phyloP scores from a whole-genome alignment of 1,140 invertebrate species.

The Colletes gigas region DNA sequence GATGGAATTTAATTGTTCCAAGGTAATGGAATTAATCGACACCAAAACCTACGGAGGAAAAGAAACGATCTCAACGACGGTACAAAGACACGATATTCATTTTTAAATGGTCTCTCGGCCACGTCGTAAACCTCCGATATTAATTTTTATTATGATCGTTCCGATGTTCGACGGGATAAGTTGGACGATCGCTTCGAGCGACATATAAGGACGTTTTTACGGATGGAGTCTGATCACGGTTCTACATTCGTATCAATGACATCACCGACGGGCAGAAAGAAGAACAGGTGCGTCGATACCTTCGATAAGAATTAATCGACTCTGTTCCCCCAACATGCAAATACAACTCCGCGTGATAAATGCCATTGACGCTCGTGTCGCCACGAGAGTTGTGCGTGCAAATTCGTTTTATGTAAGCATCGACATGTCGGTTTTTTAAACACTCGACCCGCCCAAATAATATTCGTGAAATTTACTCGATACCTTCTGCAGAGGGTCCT shows the following conservation, averaged over 20 bases:
- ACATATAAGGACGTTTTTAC: constrained; percentile 12
- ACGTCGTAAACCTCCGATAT: neutral
- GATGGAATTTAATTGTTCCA: no score
- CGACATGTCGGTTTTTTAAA: no score
- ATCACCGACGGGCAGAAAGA: neutral
- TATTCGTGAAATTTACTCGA: no score
- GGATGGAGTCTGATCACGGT: neutral
- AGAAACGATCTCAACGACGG: no score
- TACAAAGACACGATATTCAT: no score
- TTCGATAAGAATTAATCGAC: neutral
- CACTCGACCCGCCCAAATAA: no score
- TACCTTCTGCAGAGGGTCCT: no score
- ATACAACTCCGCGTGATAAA: neutral
- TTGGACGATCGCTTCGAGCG: neutral
- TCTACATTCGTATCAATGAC: neutral
- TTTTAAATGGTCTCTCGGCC: neutral
- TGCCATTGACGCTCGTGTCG: no score
- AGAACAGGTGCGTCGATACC: neutral
- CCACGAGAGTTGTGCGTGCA: neutral
- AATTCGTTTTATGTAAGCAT: neutral
- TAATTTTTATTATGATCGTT: constrained; percentile 1
- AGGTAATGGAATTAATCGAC: no score
- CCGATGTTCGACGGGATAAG: neutral
- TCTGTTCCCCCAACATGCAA: neutral
- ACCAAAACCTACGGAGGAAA: no score